Percentiles rank a stretch among this genome's conserved stretches.
phyloP scores from a whole-genome alignment of 2,888 invertebrate genomes.

The Pedicia rivosa region DNA sequence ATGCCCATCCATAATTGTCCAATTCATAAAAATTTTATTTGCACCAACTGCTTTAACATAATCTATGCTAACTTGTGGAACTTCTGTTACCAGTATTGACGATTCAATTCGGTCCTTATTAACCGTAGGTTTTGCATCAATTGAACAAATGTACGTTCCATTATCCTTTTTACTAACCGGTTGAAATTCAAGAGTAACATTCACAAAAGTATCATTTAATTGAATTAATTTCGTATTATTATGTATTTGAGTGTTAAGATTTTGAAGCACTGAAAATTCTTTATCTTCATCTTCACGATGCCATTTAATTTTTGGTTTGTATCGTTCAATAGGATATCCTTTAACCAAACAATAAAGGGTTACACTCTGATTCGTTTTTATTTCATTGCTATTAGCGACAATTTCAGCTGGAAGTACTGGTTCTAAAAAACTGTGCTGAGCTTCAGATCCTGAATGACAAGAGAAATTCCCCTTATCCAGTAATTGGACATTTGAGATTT shows the following conservation, averaged over 20 bases:
- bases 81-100: constrained; percentile 45
- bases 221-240: constrained; percentile 25
- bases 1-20: constrained; percentile 67
- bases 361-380: constrained; percentile 35
- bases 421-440: constrained; percentile 21
- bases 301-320: constrained; percentile 32
- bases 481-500: constrained; percentile 36
- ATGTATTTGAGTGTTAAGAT: constrained; percentile 16
- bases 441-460: constrained; percentile 34
- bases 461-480: constrained; percentile 43
- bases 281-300: constrained; percentile 34
- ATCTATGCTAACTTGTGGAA: constrained; percentile 53
- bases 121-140: constrained; percentile 22
- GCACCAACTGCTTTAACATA: constrained; percentile 59
- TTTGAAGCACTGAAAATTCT: constrained; percentile 1
- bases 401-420: constrained; percentile 34
- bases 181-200: constrained; percentile 39
- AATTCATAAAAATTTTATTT: constrained; percentile 60
- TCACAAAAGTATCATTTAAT: constrained; percentile 40
- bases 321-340: constrained; percentile 38
- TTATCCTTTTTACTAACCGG: constrained; percentile 52
- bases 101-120: constrained; percentile 28
- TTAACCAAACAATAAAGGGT: constrained; percentile 37
- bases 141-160: constrained; percentile 47
- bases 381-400: constrained; percentile 27